phyloP scores from a whole-genome alignment of 1,140 invertebrate species.

The Saccostrea glomerata region DNA sequence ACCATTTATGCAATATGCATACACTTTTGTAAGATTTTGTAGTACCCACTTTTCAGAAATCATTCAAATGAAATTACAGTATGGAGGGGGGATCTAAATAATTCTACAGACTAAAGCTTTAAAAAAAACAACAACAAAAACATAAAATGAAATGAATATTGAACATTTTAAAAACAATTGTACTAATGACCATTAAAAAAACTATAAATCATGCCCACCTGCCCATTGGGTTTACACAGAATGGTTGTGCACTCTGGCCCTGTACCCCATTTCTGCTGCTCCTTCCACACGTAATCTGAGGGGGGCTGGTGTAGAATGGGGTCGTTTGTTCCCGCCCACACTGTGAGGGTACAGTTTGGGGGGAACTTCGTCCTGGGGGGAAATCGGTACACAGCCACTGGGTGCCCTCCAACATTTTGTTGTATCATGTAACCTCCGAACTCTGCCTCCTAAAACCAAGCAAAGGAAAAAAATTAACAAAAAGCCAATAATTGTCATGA shows the following conservation, averaged over 20 bases:
- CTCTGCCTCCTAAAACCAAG: conserved; percentile 71
- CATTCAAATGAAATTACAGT: too few relatives aligned
- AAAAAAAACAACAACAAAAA: too few relatives aligned
- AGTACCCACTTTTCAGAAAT: too few relatives aligned
- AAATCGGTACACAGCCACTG: conserved; percentile 77
- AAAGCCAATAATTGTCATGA: too few relatives aligned
- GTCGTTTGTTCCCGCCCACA: conserved; percentile 76
- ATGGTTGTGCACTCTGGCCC: conserved; percentile 78
- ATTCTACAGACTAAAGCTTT: too few relatives aligned
- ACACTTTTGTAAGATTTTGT: too few relatives aligned
- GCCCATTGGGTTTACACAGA: conserved; percentile 77
- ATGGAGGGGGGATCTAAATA: too few relatives aligned
- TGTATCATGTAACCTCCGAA: conserved; percentile 77
- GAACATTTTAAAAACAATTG: background rate
- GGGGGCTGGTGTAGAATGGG: conserved; percentile 75
- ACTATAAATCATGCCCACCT: conserved; percentile 65
- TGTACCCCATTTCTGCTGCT: conserved; percentile 78
- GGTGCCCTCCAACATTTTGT: conserved; percentile 77
- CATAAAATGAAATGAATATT: background rate
- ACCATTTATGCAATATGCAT: too few relatives aligned
- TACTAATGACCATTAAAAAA: background rate
- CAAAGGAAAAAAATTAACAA: too few relatives aligned
- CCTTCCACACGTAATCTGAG: conserved; percentile 77
- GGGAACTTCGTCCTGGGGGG: conserved; percentile 73
- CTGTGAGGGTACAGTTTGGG: conserved; percentile 73